Percentiles rank a stretch among this genome's conserved stretches.
These are phyloP conservation scores for Hiodon tergisus DNA, from an alignment of 2,113 vertebrate genomes.

Conservation along the genomic window DNA sequence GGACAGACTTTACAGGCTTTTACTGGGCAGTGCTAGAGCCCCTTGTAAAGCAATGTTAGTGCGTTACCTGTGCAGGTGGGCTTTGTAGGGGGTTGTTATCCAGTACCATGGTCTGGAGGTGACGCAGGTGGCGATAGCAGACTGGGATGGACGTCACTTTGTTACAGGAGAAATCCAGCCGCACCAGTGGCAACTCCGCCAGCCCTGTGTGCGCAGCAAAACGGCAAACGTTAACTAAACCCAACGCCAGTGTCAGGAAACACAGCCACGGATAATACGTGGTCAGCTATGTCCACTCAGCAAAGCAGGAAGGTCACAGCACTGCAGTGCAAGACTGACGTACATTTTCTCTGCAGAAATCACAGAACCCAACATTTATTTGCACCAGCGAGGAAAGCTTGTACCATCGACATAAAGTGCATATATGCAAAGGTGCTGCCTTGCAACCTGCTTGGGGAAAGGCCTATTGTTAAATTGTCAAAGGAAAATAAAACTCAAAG, in stretches of 20 bases:
- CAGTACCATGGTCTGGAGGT: constrained; percentile 85
- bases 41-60: not conserved
- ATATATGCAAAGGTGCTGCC: no score
- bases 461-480: no score
- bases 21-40: not conserved
- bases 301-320: no score
- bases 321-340: no score
- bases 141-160: constrained; percentile 87
- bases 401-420: no score
- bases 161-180: constrained; percentile 96
- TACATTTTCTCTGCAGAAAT: no score
- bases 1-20: no score
- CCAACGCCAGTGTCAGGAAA: not conserved
- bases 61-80: constrained; percentile 89
- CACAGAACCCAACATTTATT: no score
- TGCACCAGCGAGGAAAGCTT: no score
- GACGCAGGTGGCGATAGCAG: constrained; percentile 83
- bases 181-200: constrained; percentile 85
- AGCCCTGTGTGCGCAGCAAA: constrained; percentile 64
- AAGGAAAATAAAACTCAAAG: no score
- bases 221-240: not conserved
- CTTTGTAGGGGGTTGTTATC: constrained; percentile 94
- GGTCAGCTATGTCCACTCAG: no score
- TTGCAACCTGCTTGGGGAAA: no score
- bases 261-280: constrained; percentile 3